These are phyloP conservation scores for Epinotia bilunana DNA, from an alignment of 2,888 invertebrate species.

Conservation along the genomic window DNA sequence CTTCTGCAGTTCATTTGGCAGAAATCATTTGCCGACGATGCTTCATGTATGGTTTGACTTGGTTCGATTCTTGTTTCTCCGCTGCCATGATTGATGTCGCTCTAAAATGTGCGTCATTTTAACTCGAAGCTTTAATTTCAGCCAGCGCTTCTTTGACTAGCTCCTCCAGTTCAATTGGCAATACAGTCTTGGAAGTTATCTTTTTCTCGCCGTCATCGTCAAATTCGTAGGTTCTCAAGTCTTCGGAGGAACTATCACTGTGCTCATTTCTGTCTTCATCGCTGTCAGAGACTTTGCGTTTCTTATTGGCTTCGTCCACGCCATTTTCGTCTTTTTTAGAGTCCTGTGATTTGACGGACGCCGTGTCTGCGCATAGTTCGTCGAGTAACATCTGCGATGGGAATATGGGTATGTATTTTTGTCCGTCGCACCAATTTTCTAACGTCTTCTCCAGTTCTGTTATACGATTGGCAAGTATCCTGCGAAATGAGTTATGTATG, in stretches of 20 bases:
- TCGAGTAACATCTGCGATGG: constrained; percentile 88
- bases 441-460: constrained; percentile 92
- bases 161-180: constrained; percentile 85
- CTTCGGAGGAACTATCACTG: constrained; percentile 57
- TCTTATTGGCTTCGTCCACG: constrained; percentile 56
- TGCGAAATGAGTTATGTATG: constrained; percentile 61
- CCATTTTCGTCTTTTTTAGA: constrained; percentile 57
- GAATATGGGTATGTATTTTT: constrained; percentile 80
- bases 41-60: background rate
- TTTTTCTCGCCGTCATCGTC: constrained; percentile 54
- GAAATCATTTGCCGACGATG: background rate
- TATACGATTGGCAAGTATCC: constrained; percentile 92
- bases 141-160: constrained; percentile 87
- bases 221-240: constrained; percentile 50
- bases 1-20: too few relatives aligned
- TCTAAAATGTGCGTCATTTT: constrained; percentile 8
- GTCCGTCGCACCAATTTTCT: constrained; percentile 85
- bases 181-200: constrained; percentile 73
- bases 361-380: constrained; percentile 74
- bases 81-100: background rate
- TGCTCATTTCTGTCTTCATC: constrained; percentile 67
- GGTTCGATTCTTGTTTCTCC: background rate
- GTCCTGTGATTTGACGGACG: constrained; percentile 65
- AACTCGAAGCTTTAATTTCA: constrained; percentile 87
- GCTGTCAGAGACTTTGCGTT: constrained; percentile 64